phyloP scores from a whole-genome alignment of 2,113 vertebrate species.

The Taxidea taxus region DNA sequence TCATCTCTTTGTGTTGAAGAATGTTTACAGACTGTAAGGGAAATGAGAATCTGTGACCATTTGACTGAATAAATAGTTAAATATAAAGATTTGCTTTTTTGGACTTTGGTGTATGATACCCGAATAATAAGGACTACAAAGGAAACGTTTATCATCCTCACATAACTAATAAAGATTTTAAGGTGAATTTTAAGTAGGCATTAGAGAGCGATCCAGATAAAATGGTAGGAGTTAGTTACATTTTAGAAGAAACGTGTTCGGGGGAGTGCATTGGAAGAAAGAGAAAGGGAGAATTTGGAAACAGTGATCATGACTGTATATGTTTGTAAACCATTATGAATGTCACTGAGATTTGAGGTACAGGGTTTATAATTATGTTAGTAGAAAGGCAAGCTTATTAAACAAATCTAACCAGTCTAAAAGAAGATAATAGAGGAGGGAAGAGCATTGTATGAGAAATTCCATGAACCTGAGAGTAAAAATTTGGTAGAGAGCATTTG shows the following conservation, averaged over 20 bases:
- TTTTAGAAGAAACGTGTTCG: not conserved
- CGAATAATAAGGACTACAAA: not conserved
- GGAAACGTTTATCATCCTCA: not conserved
- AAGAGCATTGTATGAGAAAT: not conserved
- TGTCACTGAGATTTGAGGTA: not conserved
- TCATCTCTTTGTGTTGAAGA: not conserved
- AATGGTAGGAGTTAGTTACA: not conserved
- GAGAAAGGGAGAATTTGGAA: not conserved
- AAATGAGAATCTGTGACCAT: not conserved
- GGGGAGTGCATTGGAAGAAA: not conserved
- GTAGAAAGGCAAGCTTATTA: not conserved
- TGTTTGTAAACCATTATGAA: not conserved
- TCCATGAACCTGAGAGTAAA: not conserved
- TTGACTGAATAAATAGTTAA: not conserved
- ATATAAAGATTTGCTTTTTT: slow-evolving; percentile 15
- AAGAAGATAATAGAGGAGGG: not conserved
- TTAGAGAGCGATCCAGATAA: not conserved
- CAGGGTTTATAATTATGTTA: not conserved
- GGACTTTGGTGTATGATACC: not conserved
- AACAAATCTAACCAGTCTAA: not conserved
- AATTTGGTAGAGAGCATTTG: not conserved
- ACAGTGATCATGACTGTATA: not conserved
- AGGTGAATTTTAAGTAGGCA: not conserved
- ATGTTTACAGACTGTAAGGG: not conserved
- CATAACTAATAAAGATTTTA: not conserved